phyloP scores from a whole-genome alignment of 2,888 invertebrate genomes.

The Nebria brevicollis region DNA sequence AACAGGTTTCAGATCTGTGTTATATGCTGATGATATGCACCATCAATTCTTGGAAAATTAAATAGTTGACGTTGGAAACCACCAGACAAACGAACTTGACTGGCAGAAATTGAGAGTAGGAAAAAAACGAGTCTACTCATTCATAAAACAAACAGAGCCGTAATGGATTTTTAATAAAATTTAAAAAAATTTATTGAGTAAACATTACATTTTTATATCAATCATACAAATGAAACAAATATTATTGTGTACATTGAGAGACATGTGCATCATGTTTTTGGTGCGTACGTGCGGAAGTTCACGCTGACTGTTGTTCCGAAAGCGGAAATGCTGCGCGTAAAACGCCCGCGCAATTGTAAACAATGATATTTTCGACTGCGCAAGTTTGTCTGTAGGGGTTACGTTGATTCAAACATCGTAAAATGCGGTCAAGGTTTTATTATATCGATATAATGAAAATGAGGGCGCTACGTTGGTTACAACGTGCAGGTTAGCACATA shows the following conservation, averaged over 20 bases:
- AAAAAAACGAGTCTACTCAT: background rate
- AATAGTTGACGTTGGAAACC: background rate
- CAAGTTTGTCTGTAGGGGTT: background rate
- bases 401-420: background rate
- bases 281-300: slow-evolving; percentile 15
- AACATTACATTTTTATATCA: too few species aligned
- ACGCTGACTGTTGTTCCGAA: background rate
- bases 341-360: slow-evolving; percentile 1
- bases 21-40: background rate
- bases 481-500: background rate
- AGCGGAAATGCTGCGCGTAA: slow-evolving; percentile 5
- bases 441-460: slow-evolving; percentile 11
- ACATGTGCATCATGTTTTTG: background rate
- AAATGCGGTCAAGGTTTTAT: slow-evolving; percentile 18
- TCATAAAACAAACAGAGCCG: background rate
- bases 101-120: background rate
- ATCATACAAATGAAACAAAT: too few species aligned
- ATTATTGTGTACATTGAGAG: too few species aligned
- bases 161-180: background rate
- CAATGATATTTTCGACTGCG: background rate
- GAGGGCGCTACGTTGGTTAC: background rate
- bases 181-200: too few species aligned
- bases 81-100: background rate
- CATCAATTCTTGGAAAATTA: background rate
- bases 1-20: background rate